A percentile compares a stretch with the other conserved stretches of the same genome.
Evolutionary conservation across 2,888 invertebrate species (phyloP).

Genomic region (Agrotis ipsilon): DNA sequence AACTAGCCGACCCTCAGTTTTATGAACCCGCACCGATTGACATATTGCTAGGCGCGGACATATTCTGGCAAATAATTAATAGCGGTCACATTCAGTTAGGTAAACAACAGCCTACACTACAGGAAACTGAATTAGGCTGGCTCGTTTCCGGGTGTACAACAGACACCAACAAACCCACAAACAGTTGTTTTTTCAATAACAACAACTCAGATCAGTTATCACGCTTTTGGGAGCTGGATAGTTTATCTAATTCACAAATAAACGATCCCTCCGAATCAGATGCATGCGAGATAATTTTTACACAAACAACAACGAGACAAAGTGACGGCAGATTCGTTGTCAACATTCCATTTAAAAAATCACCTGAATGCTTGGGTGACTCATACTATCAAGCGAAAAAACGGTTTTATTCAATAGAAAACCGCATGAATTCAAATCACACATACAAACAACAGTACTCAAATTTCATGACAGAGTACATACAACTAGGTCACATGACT

Average conservation of each 20-base stretch:
- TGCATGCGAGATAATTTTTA: too few species aligned
- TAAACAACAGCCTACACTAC: background rate
- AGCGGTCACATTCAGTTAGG: too few species aligned
- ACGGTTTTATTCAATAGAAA: background rate
- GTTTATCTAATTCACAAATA: too few species aligned
- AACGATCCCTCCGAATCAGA: too few species aligned
- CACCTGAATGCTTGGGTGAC: too few species aligned
- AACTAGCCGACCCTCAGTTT: background rate
- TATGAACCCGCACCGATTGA: background rate
- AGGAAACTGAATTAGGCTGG: background rate
- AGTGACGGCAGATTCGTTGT: background rate
- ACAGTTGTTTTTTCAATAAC: too few species aligned
- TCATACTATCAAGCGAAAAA: background rate
- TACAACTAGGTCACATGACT: conserved; percentile 8
- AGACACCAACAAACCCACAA: too few species aligned
- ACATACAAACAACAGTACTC: conserved; percentile 3
- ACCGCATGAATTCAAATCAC: conserved; percentile 7
- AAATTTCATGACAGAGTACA: background rate
- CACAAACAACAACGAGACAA: background rate
- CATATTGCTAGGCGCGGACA: background rate
- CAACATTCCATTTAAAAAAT: background rate
- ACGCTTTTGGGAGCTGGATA: too few species aligned
- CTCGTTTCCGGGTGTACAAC: too few species aligned
- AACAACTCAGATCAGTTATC: too few species aligned
- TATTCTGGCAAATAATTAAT: too few species aligned